These are phyloP conservation scores for Monarcha castaneiventris DNA, from an alignment of 2,113 vertebrate species.

Conservation along the genomic window DNA sequence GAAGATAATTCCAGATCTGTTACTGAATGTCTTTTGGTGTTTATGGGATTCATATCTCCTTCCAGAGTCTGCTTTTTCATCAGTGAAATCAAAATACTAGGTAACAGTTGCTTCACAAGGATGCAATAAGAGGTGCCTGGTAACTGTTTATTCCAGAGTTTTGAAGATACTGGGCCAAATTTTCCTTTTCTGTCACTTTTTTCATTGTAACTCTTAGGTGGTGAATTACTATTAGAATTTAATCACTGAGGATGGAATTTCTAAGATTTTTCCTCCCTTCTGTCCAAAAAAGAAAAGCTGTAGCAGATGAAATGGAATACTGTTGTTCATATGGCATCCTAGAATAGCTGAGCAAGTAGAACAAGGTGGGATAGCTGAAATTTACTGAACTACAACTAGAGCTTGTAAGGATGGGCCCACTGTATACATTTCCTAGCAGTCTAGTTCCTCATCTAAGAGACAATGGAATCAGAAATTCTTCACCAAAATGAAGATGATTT, in stretches of 20 bases:
- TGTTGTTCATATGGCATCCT: neutral
- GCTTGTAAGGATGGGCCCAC: neutral
- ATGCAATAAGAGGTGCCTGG: neutral
- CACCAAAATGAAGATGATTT: neutral
- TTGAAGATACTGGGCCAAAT: neutral
- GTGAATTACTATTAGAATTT: neutral
- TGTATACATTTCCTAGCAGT: neutral
- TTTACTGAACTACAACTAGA: neutral
- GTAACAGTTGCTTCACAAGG: neutral
- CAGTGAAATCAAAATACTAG: neutral
- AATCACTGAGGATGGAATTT: neutral
- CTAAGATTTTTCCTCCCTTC: neutral
- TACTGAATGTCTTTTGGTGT: neutral
- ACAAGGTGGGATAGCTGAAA: neutral
- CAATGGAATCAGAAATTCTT: conserved; percentile 6
- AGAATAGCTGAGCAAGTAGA: neutral
- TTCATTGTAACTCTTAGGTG: neutral
- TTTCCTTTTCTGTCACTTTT: neutral
- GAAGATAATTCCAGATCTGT: neutral
- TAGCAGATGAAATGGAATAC: neutral
- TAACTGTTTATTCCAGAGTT: neutral
- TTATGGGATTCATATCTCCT: neutral
- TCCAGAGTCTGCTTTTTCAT: neutral
- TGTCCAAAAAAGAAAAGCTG: neutral
- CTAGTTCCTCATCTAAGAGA: neutral